phyloP scores from a whole-genome alignment of 2,888 invertebrate species.

The Mellilla xanthometata region DNA sequence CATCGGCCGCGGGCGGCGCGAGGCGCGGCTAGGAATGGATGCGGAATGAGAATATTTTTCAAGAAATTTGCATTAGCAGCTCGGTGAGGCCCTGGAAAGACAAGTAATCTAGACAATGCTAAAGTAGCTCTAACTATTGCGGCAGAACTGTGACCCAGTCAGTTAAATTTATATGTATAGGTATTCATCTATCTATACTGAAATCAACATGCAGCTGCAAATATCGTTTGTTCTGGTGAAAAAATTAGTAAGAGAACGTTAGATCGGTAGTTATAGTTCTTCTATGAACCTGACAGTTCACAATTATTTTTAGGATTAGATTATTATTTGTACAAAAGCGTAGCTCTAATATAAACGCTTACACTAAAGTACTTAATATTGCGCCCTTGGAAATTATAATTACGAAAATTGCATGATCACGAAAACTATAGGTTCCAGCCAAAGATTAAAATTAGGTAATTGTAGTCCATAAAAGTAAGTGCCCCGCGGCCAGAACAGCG shows the following conservation, averaged over 20 bases:
- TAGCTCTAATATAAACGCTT: no score
- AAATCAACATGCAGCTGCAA: background rate
- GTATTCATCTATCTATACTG: background rate
- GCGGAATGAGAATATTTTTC: constrained; percentile 46
- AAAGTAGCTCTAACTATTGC: constrained; percentile 10
- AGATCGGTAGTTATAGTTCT: no score
- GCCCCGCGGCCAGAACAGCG: constrained; percentile 12
- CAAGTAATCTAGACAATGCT: constrained; percentile 38
- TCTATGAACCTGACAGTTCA: no score
- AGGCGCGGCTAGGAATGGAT: constrained; percentile 22
- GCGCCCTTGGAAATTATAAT: constrained; percentile 1
- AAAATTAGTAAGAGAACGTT: no score
- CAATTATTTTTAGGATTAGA: no score
- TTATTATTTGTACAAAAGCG: no score
- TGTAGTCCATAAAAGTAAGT: constrained; percentile 31
- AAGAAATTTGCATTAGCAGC: constrained; percentile 58
- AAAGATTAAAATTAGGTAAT: constrained; percentile 25
- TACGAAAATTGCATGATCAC: no score
- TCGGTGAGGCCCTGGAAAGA: constrained; percentile 41
- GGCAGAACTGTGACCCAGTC: background rate
- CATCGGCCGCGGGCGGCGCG: background rate
- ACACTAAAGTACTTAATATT: no score
- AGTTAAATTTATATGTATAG: background rate
- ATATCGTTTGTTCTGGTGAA: background rate
- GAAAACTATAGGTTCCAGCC: constrained; percentile 17